Evolutionary conservation across 2,113 vertebrate species (phyloP).

Genomic region (Cyprinodon variegatus): DNA sequence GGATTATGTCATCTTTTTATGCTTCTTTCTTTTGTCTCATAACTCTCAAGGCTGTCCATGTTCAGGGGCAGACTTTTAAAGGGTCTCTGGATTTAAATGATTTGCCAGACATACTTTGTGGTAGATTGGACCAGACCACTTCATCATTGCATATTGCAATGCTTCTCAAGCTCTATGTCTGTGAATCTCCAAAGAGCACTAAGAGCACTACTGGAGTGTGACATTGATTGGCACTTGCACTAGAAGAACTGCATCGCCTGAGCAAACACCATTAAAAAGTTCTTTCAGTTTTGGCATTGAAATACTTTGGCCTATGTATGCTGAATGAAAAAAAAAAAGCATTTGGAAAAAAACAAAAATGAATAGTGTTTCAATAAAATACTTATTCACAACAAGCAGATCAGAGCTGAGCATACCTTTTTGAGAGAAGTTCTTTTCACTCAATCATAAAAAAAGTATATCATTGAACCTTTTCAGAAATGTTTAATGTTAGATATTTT

Average conservation of each 20-base stretch:
- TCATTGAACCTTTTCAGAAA: constrained; percentile 56
- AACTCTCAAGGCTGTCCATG: constrained; percentile 35
- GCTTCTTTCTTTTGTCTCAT: constrained; percentile 51
- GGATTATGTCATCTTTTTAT: constrained; percentile 49
- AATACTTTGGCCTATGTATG: constrained; percentile 50
- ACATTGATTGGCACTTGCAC: constrained; percentile 12
- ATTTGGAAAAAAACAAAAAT: constrained; percentile 73
- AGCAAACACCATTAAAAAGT: constrained; percentile 59
- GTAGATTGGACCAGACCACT: constrained; percentile 40
- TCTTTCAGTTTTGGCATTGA: constrained; percentile 42
- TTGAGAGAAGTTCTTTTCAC: constrained; percentile 48
- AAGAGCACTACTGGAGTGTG: constrained; percentile 27
- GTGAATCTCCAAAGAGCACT: constrained; percentile 21
- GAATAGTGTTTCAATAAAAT: constrained; percentile 64
- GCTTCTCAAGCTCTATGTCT: constrained; percentile 35
- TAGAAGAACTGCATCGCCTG: constrained; percentile 22
- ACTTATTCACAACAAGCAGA: constrained; percentile 59
- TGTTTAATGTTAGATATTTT: constrained; percentile 69
- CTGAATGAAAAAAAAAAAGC: constrained; percentile 36
- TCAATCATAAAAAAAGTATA: constrained; percentile 45
- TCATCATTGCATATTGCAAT: constrained; percentile 52
- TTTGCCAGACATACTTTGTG: constrained; percentile 38
- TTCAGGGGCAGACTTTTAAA: constrained; percentile 46
- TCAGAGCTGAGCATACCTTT: constrained; percentile 43
- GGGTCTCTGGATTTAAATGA: constrained; percentile 41